phyloP scores from a whole-genome alignment of 1,140 invertebrate species.

The Antheraea pernyi region DNA sequence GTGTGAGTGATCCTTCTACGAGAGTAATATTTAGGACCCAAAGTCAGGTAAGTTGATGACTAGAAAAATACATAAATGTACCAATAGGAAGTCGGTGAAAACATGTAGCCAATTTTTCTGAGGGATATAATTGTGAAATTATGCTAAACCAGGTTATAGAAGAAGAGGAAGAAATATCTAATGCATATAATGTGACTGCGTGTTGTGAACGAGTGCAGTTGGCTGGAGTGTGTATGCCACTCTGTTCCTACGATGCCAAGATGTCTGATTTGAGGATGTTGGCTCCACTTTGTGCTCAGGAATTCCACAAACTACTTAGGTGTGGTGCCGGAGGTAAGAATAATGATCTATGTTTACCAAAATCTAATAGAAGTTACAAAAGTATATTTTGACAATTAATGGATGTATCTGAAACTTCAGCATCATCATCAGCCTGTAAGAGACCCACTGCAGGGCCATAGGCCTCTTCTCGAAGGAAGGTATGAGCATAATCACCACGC shows the following conservation, averaged over 20 bases:
- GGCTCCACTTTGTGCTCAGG: slow-evolving; percentile 82
- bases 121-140: neutral
- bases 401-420: too few relatives aligned
- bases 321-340: slow-evolving; percentile 72
- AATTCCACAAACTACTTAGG: slow-evolving; percentile 84
- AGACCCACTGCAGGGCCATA: too few relatives aligned
- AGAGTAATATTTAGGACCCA: slow-evolving; percentile 87
- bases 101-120: too few relatives aligned
- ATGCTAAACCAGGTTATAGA: slow-evolving; percentile 68
- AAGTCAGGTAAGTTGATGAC: slow-evolving; percentile 74
- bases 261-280: slow-evolving; percentile 87
- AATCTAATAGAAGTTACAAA: neutral
- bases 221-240: slow-evolving; percentile 85
- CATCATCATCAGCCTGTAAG: too few relatives aligned
- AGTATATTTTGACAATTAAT: too few relatives aligned
- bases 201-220: slow-evolving; percentile 87
- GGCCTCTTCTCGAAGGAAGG: too few relatives aligned
- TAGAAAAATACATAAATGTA: too few relatives aligned
- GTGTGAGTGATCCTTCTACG: slow-evolving; percentile 86
- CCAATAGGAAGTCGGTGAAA: too few relatives aligned
- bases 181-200: slow-evolving; percentile 86
- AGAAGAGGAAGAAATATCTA: slow-evolving; percentile 78
- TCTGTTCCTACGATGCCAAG: slow-evolving; percentile 90
- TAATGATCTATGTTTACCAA: neutral
- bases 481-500: too few relatives aligned